Conservation (phyloP, 2,888 invertebrate species). For the Adelphocoris suturalis region DNA sequence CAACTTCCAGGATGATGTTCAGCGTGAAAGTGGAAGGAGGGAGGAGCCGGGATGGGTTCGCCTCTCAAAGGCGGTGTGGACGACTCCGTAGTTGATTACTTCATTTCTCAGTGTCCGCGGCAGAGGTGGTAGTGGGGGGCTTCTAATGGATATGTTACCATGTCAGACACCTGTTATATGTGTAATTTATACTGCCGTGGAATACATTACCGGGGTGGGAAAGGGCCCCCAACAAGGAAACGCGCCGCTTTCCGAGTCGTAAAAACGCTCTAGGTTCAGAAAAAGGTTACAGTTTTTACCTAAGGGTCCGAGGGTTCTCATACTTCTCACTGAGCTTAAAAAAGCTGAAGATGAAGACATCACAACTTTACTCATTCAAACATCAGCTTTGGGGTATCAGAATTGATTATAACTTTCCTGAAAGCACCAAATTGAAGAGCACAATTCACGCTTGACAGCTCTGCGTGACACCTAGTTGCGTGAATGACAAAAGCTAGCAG, state of each 20-base stretch:
- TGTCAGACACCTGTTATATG: conserved; percentile 71
- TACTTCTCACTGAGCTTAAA: neutral
- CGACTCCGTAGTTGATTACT: conserved; percentile 59
- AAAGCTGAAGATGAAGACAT: neutral
- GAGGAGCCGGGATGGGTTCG: neutral
- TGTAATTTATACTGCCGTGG: conserved; percentile 69
- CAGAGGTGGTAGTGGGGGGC: neutral
- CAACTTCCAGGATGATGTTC: conserved; percentile 39
- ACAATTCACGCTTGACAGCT: no score
- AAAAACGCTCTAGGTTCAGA: conserved; percentile 19
- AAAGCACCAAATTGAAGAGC: no score
- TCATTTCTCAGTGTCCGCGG: conserved; percentile 68
- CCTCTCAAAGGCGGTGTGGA: conserved; percentile 39
- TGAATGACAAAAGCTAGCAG: no score
- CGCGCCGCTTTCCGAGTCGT: conserved; percentile 33
- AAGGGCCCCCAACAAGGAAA: conserved; percentile 9
- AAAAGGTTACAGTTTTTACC: conserved; percentile 30
- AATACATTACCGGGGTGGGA: conserved; percentile 64
- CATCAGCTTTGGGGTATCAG: neutral
- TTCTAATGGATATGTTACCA: conserved; percentile 71
- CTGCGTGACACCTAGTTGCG: no score
- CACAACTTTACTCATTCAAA: neutral
- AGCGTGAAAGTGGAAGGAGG: neutral
- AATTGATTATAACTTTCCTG: no score
- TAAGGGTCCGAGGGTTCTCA: neutral